Conservation (phyloP, 1,140 invertebrate species). For the Belonocnema kinseyi region DNA sequence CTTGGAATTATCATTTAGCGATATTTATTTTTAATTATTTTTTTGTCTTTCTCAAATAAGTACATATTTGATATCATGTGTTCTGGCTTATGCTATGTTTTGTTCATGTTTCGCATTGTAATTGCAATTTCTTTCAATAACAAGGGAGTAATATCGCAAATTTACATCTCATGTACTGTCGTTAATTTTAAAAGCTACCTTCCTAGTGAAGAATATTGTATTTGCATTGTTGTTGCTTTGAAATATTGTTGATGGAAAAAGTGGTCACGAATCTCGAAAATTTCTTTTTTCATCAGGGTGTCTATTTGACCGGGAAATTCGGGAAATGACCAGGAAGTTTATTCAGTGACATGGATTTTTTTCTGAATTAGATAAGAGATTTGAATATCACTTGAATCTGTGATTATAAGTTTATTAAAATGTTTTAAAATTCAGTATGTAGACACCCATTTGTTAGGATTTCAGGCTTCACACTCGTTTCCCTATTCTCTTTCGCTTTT, state of each 20-base stretch:
- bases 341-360: no score
- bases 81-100: constrained; percentile 62
- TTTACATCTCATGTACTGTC: constrained; percentile 23
- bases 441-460: no score
- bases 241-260: neutral
- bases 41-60: neutral
- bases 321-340: no score
- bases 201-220: neutral
- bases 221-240: neutral
- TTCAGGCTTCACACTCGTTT: no score
- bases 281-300: neutral
- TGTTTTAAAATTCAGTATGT: no score
- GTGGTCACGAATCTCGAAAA: neutral
- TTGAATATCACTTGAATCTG: no score
- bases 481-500: no score
- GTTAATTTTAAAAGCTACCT: constrained; percentile 4
- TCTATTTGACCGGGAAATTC: no score
- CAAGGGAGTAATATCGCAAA: neutral
- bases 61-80: constrained; percentile 54
- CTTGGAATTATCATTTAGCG: neutral
- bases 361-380: no score
- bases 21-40: neutral
- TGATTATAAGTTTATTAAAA: no score
- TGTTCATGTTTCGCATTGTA: constrained; percentile 54
- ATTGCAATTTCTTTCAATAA: constrained; percentile 42